Evolutionary conservation across 1,140 invertebrate genomes (phyloP), one percentile per base, ranked within the genome.

Genomic region (Cardiocondyla obscurior): DNA sequence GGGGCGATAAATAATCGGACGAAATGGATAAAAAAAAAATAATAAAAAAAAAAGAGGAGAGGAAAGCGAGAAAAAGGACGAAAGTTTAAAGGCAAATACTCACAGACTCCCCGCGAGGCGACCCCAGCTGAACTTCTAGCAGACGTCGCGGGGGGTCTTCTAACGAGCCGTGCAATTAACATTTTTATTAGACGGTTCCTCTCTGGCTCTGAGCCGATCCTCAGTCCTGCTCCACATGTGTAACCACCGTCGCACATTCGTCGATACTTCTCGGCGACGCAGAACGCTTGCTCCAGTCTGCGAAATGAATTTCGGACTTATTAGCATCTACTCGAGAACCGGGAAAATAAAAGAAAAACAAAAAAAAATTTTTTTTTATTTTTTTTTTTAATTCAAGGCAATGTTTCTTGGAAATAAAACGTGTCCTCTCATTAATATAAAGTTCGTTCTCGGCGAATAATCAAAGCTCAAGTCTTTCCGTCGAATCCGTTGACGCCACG

Each of bases 131-230:
- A 94, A 92, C 93, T 93, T 90, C 91, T 92, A 90, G 91, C 86
- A 83, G 88, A 85, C 91, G 74, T 92, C 85, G 89, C 92, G 90
- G 93, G 93, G 93, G 93, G 92, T 90, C 88, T 85, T 92, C 92
- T 93, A 94, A 94, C 93, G 93, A 94, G 93, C 91, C 85, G 88
- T 73, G 92, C 92, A 93, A 94, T 94, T 93, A 94, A 94, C 91
- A 94, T 94, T 94, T 94, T 94, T 94, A 93, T 93, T 92, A 93
- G 91, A 92, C 88, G 79, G 84, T 82, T 83, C 84, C 36, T 62
- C 57, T 79, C 44, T 86, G 85, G 88, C 65, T 89, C 82, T 55
- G 84, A 82, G 85, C 25, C 64, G 73, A 77, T 87, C 83, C 36
- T 65, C 82, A 39, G 77, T 25, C 51, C 42, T 86, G 77, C 87